Evolutionary conservation across 1,140 invertebrate species (phyloP).

Genomic region (Zaprionus gabonicus): DNA sequence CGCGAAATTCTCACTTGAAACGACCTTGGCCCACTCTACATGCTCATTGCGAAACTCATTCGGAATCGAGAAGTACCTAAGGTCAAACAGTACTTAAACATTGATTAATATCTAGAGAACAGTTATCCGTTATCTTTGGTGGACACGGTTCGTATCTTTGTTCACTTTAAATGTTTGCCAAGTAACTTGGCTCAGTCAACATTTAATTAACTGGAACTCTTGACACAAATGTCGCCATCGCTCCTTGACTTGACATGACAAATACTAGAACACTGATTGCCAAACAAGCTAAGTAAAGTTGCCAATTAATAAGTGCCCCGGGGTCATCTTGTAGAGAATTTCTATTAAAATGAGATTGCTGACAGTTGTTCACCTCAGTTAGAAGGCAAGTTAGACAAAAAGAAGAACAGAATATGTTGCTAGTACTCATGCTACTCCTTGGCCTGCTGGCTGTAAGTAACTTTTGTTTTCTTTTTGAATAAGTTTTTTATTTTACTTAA

Average conservation of each 20-base stretch:
- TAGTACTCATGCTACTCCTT: constrained; percentile 13
- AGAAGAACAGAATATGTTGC: constrained; percentile 26
- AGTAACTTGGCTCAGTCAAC: constrained; percentile 43
- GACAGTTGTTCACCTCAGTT: constrained; percentile 37
- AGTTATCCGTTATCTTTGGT: constrained; percentile 14
- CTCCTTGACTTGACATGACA: constrained; percentile 41
- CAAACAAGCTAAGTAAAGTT: constrained; percentile 45
- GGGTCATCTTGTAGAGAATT: constrained; percentile 44
- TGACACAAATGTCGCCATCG: constrained; percentile 69
- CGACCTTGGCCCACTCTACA: constrained; percentile 6
- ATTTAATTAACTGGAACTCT: constrained; percentile 68
- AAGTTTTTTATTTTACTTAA: no score
- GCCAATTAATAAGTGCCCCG: constrained; percentile 62
- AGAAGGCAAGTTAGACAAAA: neutral
- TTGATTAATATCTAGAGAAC: constrained; percentile 42
- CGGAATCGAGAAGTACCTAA: constrained; percentile 4
- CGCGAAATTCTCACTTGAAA: neutral
- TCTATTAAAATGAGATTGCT: constrained; percentile 55
- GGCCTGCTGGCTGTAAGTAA: constrained; percentile 20
- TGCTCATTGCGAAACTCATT: constrained; percentile 1
- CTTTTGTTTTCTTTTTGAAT: neutral
- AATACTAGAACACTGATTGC: constrained; percentile 44
- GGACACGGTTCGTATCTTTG: constrained; percentile 17
- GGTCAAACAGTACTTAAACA: constrained; percentile 30
- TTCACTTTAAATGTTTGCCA: constrained; percentile 64